Conservation (phyloP, 2,888 invertebrate genomes). For the Polylopha cassiicola region DNA sequence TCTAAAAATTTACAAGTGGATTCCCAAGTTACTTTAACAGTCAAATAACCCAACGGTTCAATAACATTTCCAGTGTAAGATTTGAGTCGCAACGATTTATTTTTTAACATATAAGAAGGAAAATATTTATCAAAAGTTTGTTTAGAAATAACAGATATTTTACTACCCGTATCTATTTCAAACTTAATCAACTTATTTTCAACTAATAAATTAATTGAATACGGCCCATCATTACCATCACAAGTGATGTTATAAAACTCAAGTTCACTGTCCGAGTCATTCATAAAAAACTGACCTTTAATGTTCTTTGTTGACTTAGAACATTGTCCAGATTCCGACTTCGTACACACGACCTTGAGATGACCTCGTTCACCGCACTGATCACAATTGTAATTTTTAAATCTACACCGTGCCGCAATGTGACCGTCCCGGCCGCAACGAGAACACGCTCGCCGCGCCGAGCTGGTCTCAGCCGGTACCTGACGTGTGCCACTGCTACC, state of each 20-base stretch:
- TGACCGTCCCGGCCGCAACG: conserved; percentile 9
- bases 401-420: conserved; percentile 1
- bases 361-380: conserved; percentile 4
- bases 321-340: neutral
- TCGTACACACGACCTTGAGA: conserved; percentile 1
- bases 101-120: too few relatives aligned
- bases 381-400: conserved; percentile 2
- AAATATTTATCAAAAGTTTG: too few relatives aligned
- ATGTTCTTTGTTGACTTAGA: neutral
- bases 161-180: neutral
- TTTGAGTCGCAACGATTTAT: neutral
- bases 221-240: neutral
- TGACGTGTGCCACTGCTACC: neutral
- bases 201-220: neutral
- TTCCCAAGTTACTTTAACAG: neutral
- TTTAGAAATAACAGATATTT: neutral
- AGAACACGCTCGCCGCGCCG: conserved; percentile 1
- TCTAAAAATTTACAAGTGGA: neutral
- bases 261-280: neutral
- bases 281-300: conserved; percentile 4
- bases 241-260: neutral
- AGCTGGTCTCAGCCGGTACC: neutral
- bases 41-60: too few relatives aligned
- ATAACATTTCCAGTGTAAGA: neutral
- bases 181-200: neutral